phyloP scores from a whole-genome alignment of 1,140 invertebrate species.

The Colletes latitarsis region DNA sequence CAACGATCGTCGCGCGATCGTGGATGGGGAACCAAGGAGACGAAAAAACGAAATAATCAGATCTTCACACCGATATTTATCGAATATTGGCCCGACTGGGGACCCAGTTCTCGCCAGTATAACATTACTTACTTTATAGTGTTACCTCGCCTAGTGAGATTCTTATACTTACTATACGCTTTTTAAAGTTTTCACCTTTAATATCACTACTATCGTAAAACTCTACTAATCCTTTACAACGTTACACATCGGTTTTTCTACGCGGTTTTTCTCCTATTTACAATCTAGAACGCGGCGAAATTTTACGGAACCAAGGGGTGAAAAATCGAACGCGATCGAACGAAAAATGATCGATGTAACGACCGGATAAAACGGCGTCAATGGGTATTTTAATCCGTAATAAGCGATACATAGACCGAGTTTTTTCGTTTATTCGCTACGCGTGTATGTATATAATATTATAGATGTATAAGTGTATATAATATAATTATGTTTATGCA shows the following conservation, averaged over 20 bases:
- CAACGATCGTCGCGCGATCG: constrained; percentile 17
- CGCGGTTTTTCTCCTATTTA: constrained; percentile 39
- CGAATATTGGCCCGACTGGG: constrained; percentile 80
- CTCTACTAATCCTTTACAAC: constrained; percentile 41
- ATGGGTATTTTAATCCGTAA: neutral
- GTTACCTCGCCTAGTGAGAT: constrained; percentile 48
- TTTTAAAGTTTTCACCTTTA: constrained; percentile 55
- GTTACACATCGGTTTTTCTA: constrained; percentile 42
- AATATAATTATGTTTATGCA: constrained; percentile 35
- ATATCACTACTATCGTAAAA: constrained; percentile 31
- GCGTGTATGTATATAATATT: constrained; percentile 38
- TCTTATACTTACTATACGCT: constrained; percentile 44
- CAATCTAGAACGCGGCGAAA: constrained; percentile 1
- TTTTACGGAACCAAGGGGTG: too few relatives aligned
- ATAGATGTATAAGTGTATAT: constrained; percentile 24
- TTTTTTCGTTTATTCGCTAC: constrained; percentile 25
- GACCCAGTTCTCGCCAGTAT: constrained; percentile 78
- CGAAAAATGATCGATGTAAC: neutral
- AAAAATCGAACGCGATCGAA: constrained; percentile 5
- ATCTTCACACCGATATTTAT: constrained; percentile 79
- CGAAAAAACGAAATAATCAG: constrained; percentile 36
- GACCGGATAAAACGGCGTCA: neutral
- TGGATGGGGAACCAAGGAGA: constrained; percentile 18
- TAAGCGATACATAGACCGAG: neutral
- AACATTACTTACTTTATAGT: constrained; percentile 69